Base-by-base conservation (phyloP, 1,140 invertebrate species). In the Drosophila kurseongensis region DNA sequence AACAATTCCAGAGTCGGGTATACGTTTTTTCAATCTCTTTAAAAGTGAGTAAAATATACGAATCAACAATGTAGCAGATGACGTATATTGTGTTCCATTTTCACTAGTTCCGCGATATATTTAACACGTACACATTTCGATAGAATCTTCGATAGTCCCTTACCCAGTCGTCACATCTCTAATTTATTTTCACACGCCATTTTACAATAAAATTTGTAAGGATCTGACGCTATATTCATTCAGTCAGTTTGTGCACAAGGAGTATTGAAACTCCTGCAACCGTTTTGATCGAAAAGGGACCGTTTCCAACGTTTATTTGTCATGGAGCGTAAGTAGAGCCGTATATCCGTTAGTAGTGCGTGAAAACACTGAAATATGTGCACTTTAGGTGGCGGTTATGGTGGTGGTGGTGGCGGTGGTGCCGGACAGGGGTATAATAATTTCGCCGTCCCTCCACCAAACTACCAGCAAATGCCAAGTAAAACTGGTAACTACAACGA, bases 371-470 rank as follows among this genome's bases (percentile, higher is more conserved):
- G 32, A 58, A 75, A 77, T 69, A 40, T 62, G 50, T 71, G 65
- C 41, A 36, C 56, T 48, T 12, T 67, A 89, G 83, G 83, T 68
- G 80, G 84, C 35, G 80, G 90, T 76, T 88, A 92, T 75, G 84
- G 78, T 55, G 89, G 89, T 48, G 86, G 84, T 61, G 91, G 91
- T 75, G 84, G 78, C 52, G 89, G 89, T 48, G 86, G 84, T 61
- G 91, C 80, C 60, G 80, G 89, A 45, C 86, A 91, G 50, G 86
- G 91, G 32, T 90, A 92, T 44, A 86, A 92, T 62, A 90, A 91
- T 75, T 92, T 92, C 72, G 89, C 84, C 62, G 81, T 92, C 29
- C 91, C 91, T 55, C 91, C 91, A 61, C 91, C 91, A 62, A 92
- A 91, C 75, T 91, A 82, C 60, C 90, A 91, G 54, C 84, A 91